phyloP scores from a whole-genome alignment of 2,113 vertebrate species.

The Jacana jacana region DNA sequence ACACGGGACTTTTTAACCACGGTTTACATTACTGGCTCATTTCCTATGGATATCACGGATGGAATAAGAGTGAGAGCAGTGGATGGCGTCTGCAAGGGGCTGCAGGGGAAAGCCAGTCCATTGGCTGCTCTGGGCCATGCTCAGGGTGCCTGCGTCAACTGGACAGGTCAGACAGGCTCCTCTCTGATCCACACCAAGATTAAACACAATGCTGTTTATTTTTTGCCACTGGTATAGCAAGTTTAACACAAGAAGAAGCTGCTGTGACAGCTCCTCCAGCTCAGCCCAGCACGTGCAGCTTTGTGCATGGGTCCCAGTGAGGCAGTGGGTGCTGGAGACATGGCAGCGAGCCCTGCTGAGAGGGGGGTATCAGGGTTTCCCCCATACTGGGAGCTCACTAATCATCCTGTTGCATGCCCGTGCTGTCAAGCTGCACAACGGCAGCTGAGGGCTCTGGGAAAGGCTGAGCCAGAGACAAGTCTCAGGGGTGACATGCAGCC shows the following conservation, averaged over 20 bases:
- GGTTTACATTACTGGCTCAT: neutral
- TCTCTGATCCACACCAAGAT: neutral
- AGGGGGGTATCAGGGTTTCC: neutral
- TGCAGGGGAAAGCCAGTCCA: rapidly evolving
- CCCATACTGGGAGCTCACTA: neutral
- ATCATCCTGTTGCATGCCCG: neutral
- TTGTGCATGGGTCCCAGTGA: rapidly evolving
- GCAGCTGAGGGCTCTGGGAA: neutral
- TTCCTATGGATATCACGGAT: neutral
- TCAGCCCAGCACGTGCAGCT: neutral
- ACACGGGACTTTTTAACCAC: rapidly evolving
- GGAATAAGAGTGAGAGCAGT: neutral
- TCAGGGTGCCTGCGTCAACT: neutral
- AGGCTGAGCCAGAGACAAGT: neutral
- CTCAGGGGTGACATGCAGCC: neutral
- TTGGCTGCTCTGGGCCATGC: neutral
- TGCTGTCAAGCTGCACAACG: no score
- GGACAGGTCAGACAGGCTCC: neutral
- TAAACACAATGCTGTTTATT: neutral
- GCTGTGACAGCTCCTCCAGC: neutral
- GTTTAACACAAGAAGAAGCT: neutral
- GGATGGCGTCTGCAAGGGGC: neutral
- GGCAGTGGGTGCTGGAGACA: neutral
- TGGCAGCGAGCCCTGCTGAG: neutral
- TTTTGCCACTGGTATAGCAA: neutral